Conservation (phyloP, 53 echinoderm and acorn worm genomes). For the Arbacia lixula region DNA sequence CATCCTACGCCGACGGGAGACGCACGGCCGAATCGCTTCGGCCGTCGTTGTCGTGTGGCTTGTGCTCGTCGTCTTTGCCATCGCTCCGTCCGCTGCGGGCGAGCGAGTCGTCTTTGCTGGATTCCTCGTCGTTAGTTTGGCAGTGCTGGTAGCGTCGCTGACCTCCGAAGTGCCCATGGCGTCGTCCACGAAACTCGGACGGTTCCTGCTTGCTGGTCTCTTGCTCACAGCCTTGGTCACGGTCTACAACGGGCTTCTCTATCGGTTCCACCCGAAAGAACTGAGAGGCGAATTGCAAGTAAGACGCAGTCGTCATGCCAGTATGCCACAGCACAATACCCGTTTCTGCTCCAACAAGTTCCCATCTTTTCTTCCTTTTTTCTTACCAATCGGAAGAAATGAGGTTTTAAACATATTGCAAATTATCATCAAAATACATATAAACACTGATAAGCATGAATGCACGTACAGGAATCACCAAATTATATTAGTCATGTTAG, state of each 20-base stretch:
- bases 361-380: too few species aligned
- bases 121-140: background rate
- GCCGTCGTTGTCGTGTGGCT: conserved; percentile 18
- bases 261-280: conserved; percentile 17
- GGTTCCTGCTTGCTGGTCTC: conserved; percentile 14
- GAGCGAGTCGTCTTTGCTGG: conserved; percentile 26
- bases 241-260: conserved; percentile 23
- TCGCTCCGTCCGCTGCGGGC: conserved; percentile 8
- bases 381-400: too few species aligned
- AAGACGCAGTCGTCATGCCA: too few species aligned
- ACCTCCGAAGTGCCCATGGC: conserved; percentile 6
- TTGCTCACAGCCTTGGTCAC: conserved; percentile 5
- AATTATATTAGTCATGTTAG: too few species aligned
- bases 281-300: background rate
- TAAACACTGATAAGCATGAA: too few species aligned
- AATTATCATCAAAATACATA: too few species aligned
- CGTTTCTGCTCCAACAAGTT: too few species aligned
- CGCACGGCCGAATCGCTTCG: conserved; percentile 26
- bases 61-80: conserved; percentile 11
- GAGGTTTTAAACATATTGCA: too few species aligned
- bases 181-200: conserved; percentile 9
- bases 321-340: too few species aligned
- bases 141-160: conserved; percentile 4
- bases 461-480: too few species aligned
- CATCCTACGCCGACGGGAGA: background rate